Percentiles rank a stretch among this genome's conserved stretches.
Evolutionary conservation across 2,888 invertebrate genomes (phyloP).

Genomic region (Microctonus brassicae): DNA sequence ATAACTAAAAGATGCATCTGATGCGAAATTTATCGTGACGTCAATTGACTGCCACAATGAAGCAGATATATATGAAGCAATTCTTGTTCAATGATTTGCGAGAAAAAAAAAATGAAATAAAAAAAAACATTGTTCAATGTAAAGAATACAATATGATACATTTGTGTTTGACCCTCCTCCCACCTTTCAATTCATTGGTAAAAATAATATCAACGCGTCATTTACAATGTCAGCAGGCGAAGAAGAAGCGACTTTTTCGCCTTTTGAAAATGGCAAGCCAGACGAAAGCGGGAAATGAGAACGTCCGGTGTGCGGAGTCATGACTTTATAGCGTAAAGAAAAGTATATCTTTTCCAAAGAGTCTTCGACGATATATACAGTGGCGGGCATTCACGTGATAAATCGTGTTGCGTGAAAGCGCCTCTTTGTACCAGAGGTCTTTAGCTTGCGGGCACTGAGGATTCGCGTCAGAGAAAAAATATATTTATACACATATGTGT

Average conservation of each 20-base stretch:
- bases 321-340: conserved; percentile 20
- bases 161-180: background rate
- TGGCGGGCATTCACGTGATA: conserved; percentile 34
- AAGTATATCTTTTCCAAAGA: conserved; percentile 37
- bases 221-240: background rate
- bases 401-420: conserved; percentile 52
- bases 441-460: conserved; percentile 29
- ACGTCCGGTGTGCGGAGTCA: conserved; percentile 31
- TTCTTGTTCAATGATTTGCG: too few species aligned
- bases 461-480: conserved; percentile 12
- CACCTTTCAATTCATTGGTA: background rate
- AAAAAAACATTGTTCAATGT: background rate
- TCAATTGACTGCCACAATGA: too few species aligned
- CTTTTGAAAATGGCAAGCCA: conserved; percentile 16
- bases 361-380: conserved; percentile 27
- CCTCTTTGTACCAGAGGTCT: conserved; percentile 46
- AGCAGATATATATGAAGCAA: too few species aligned
- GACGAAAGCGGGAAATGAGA: conserved; percentile 39
- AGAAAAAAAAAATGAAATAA: too few species aligned
- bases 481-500: background rate
- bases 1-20: too few species aligned
- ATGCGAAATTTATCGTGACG: too few species aligned
- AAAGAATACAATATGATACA: background rate
- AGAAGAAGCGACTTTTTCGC: conserved; percentile 21
- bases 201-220: background rate